A percentile compares a stretch with the other conserved stretches of the same genome.
Conservation (phyloP, 2,113 vertebrate genomes). For the Nymphicus hollandicus region DNA sequence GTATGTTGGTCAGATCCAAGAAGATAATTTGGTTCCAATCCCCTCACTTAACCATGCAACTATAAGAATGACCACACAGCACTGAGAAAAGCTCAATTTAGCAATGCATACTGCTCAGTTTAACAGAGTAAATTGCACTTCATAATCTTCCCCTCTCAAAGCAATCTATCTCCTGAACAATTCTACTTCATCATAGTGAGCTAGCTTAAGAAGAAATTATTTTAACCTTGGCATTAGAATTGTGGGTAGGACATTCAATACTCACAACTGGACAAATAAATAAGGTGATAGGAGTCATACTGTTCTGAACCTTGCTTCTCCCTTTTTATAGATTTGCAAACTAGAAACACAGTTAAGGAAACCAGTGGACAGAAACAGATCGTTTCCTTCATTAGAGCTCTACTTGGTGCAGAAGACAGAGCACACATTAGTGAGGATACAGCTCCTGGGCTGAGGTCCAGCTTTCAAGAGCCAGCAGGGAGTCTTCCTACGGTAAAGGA, state of each 20-base stretch:
- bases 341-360: neutral
- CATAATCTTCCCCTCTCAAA: neutral
- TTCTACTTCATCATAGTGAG: slow-evolving; percentile 31
- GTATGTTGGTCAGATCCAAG: neutral
- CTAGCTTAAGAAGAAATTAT: slow-evolving; percentile 4
- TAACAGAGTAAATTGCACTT: slow-evolving; percentile 27
- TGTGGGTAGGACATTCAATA: neutral
- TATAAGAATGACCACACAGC: slow-evolving; percentile 48
- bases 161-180: slow-evolving; percentile 34
- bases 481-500: neutral
- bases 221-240: neutral
- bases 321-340: neutral
- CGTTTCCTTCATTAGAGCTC: neutral
- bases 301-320: neutral
- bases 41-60: neutral
- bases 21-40: neutral
- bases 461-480: slow-evolving; percentile 34
- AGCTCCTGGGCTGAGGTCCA: slow-evolving; percentile 40
- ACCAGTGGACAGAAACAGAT: neutral
- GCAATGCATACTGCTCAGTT: slow-evolving; percentile 4
- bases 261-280: neutral
- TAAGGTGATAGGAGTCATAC: neutral
- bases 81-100: slow-evolving; percentile 25
- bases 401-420: neutral
- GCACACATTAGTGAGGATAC: neutral